These are phyloP conservation scores for Sciurus vulgaris DNA, from an alignment of 2,797 vertebrate genomes.

Conservation along the genomic window DNA sequence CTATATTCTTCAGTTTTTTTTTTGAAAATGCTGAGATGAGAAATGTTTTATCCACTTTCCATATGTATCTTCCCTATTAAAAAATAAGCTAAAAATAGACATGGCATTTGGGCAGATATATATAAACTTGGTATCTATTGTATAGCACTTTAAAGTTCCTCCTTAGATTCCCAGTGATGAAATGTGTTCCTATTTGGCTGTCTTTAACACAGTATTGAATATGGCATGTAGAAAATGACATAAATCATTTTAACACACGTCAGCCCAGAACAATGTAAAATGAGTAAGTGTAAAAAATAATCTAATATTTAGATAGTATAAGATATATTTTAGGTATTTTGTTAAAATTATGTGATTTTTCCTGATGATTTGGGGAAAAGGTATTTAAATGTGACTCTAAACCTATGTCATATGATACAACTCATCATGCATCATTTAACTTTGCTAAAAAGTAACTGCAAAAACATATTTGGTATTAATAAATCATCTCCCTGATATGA, in stretches of 20 bases:
- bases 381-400: background rate
- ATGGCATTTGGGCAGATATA: background rate
- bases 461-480: background rate
- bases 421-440: background rate
- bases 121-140: background rate
- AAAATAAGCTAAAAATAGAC: background rate
- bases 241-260: background rate
- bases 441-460: background rate
- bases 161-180: background rate
- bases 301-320: background rate
- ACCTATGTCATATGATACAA: background rate
- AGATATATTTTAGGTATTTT: background rate
- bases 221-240: background rate
- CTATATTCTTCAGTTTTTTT: background rate
- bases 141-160: background rate
- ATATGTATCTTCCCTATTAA: background rate
- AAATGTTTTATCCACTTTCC: slow-evolving; percentile 18
- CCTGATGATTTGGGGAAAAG: background rate
- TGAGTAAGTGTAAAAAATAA: background rate
- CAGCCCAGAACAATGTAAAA: background rate
- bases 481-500: background rate
- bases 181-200: background rate
- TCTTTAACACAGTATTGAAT: background rate
- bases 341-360: slow-evolving; percentile 21
- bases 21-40: background rate